Base-by-base conservation (phyloP, 1,140 invertebrate genomes). In the Dolichoris vasculosae region DNA sequence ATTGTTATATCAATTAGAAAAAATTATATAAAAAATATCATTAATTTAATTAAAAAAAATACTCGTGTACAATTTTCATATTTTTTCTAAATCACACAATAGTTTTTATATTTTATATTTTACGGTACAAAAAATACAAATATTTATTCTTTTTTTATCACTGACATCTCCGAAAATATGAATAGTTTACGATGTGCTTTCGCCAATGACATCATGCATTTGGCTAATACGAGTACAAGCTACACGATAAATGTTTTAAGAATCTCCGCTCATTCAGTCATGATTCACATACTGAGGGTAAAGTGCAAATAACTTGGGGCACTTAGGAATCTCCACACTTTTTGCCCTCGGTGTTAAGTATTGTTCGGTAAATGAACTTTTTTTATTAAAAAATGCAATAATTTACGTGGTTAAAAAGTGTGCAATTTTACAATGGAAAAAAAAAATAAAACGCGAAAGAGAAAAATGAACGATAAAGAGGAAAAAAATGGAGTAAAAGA, bases 161-260 rank as follows among this genome's bases (percentile, higher is more conserved):
- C 40, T 59, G 26, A 38, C 38, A 80, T 80, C 63, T 35, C 46
- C 76, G 30, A 51, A 17, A 2, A 51, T 51, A 17, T 17, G 15
- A 51, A 17, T 17, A 51, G 48, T 55, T 51, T 77, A n/a, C 30
- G 75, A 77, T 46, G 46, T 77, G 75, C 46, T 77, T 32, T 51
- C 30, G 46, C 73, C 48, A 78, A 59, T 30, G 51, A 78, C 76
- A 78, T 55, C 76, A n/a, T 51, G 51, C 76, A 63, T 78, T 46
- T 78, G 76, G 17, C 48, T 51, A 51, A 51, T 51, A 51, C 15
- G 48, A 13, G 15, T 51, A 51, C 48, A 17, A 17, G 15, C 48
- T 51, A 51, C 48, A 51, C 48, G 48, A 26, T 67, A 69, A 46
- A 69, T 69, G 59, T 69, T 69, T 81, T 26, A 69, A 81, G 63